Evolutionary conservation across 2,113 vertebrate genomes (phyloP).

Genomic region (Synchiropus splendidus): DNA sequence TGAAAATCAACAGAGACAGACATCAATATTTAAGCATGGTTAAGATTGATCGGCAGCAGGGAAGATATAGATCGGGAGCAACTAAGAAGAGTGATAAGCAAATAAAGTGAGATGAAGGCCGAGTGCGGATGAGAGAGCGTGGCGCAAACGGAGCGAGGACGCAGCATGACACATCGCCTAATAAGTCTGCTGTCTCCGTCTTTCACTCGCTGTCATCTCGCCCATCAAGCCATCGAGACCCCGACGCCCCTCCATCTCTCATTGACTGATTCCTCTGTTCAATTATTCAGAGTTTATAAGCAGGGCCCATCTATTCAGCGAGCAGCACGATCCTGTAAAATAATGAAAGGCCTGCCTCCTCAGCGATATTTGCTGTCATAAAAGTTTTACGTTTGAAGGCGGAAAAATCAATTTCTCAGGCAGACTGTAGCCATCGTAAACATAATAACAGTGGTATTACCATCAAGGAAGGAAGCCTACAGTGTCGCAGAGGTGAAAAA

Average conservation of each 20-base stretch:
- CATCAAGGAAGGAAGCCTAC: slow-evolving; percentile 19
- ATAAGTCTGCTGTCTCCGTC: slow-evolving; percentile 53
- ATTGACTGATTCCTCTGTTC: slow-evolving; percentile 58
- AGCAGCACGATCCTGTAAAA: slow-evolving; percentile 49
- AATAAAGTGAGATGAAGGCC: slow-evolving; percentile 9
- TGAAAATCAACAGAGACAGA: no score
- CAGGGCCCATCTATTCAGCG: slow-evolving; percentile 55
- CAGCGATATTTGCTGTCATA: slow-evolving; percentile 53
- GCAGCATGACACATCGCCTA: slow-evolving; percentile 40
- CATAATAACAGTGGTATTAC: slow-evolving; percentile 45
- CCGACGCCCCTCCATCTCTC: slow-evolving; percentile 30
- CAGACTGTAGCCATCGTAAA: slow-evolving; percentile 43
- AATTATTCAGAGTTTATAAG: slow-evolving; percentile 69
- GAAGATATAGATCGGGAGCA: no score
- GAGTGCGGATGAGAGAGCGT: slow-evolving; percentile 18
- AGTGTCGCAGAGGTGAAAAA: slow-evolving; percentile 35
- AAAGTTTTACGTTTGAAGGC: slow-evolving; percentile 60
- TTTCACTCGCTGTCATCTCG: slow-evolving; percentile 51
- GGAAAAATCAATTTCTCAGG: slow-evolving; percentile 55
- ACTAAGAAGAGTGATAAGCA: no score
- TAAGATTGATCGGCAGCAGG: no score
- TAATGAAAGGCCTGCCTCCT: slow-evolving; percentile 48
- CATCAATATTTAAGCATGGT: no score
- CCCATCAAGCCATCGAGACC: slow-evolving; percentile 52
- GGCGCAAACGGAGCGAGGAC: slow-evolving; percentile 19